These are phyloP conservation scores for Neoniphon sammara DNA, from an alignment of 2,797 vertebrate species.

Conservation along the genomic window DNA sequence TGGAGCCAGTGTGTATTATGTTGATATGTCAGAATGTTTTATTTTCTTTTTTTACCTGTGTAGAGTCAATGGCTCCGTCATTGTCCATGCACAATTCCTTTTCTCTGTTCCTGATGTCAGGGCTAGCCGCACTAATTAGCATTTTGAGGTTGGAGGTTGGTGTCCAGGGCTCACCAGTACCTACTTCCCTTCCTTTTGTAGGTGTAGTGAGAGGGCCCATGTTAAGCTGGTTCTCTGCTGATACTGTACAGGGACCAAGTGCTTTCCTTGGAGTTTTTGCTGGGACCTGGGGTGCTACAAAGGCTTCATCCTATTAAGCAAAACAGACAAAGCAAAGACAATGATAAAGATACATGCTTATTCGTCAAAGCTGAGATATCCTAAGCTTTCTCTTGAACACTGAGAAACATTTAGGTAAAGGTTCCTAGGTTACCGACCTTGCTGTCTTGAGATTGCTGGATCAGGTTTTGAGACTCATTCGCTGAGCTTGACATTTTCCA, in stretches of 20 bases:
- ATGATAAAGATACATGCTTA: not conserved
- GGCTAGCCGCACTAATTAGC: conserved; percentile 94
- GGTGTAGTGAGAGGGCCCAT: conserved; percentile 89
- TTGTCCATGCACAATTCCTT: conserved; percentile 81
- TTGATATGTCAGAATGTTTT: not conserved
- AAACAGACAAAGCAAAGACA: not conserved
- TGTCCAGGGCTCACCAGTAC: conserved; percentile 93
- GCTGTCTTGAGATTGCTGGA: conserved; percentile 39
- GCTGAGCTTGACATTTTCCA: conserved; percentile 62
- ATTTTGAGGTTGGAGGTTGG: conserved; percentile 97
- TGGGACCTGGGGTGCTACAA: conserved; percentile 74
- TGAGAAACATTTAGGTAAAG: not conserved
- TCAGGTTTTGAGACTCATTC: conserved; percentile 39
- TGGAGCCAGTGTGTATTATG: not conserved
- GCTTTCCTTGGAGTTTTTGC: conserved; percentile 80
- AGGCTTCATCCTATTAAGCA: conserved; percentile 81
- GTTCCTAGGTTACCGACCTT: conserved; percentile 38
- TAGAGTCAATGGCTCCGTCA: conserved; percentile 73
- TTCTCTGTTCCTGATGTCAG: conserved; percentile 94
- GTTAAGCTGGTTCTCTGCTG: conserved; percentile 71
- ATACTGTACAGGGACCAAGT: conserved; percentile 48
- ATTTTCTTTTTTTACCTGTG: conserved; percentile 75
- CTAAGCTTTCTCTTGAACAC: not conserved
- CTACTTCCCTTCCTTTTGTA: conserved; percentile 85
- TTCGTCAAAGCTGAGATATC: not conserved